Evolutionary conservation across 2,113 vertebrate species (phyloP), one percentile per base, ranked within the genome.

Genomic region (Phalacrocorax carbo): DNA sequence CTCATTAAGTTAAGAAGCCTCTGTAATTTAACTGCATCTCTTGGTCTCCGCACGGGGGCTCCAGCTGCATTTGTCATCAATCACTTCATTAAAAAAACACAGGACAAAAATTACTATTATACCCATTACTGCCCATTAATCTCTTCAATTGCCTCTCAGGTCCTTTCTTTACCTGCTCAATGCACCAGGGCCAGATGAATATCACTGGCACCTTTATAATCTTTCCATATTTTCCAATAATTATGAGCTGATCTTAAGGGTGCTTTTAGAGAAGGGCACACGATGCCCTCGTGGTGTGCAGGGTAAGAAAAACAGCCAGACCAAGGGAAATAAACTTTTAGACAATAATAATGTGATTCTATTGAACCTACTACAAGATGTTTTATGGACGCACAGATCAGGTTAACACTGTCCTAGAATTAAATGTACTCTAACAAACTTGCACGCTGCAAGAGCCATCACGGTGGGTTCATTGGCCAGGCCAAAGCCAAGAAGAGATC

Each of bases 11-110:
- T 90, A 94, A 80, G 77, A 58, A 97, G 94, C 65, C 91, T 91
- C 92, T 72, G 82, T 70, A 94, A 96, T 96, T 97, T 96, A 95
- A 93, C 96, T 82, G 93, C 96, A 77, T 88, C 93, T 88, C 95
- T 32, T 55, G 55, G 70, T 92, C 94, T 95, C 91, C 90, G 15
- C 62, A 77, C 10, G 82, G 87, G 94, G 91, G 89, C 58, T 84
- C 69, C 57, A 95, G 95, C 94, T 81, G 83, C 48, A 15, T 88
- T 68, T 76, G 85, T 86, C 66, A 32, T 90, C 86, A 83, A 55
- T 85, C 82, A 78, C 89, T 88, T 79, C 44, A 89, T 93, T 96
- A 93, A 96, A 93, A 38, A 38, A 94, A 88, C 93, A 97, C 62
- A 16, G 88, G 94, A 62, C 92, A 91, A 92, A 96, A 96, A 97